These are phyloP conservation scores for Mactromeris polynyma DNA, from an alignment of 2,888 invertebrate genomes.

Conservation along the genomic window DNA sequence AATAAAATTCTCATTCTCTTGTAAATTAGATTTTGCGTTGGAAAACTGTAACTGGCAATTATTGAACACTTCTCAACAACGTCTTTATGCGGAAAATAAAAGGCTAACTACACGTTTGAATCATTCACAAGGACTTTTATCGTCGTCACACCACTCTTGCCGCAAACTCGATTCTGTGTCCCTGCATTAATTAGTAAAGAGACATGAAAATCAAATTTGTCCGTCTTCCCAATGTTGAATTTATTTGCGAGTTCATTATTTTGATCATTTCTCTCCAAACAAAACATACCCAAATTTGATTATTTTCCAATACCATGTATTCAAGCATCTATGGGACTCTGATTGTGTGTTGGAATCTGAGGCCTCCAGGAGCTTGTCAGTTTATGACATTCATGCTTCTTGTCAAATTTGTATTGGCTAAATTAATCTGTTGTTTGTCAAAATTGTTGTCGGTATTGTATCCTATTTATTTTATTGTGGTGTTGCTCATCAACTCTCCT, in stretches of 20 bases:
- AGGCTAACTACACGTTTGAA: conserved; percentile 59
- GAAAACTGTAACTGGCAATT: neutral
- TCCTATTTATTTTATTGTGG: conserved; percentile 56
- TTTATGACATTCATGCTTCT: conserved; percentile 63
- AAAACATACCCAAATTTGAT: conserved; percentile 58
- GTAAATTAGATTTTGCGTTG: conserved; percentile 36
- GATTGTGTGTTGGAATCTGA: conserved; percentile 60
- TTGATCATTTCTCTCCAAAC: conserved; percentile 43
- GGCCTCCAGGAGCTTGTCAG: conserved; percentile 57
- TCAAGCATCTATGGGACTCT: conserved; percentile 40
- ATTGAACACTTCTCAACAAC: conserved; percentile 10
- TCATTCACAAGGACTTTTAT: conserved; percentile 37
- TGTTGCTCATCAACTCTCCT: conserved; percentile 29
- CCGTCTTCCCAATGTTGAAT: conserved; percentile 26
- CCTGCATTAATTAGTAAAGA: conserved; percentile 43
- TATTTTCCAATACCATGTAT: conserved; percentile 50
- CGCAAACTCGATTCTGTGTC: conserved; percentile 14
- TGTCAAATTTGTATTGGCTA: conserved; percentile 63
- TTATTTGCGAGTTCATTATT: conserved; percentile 51
- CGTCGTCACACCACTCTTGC: conserved; percentile 12
- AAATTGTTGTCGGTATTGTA: conserved; percentile 61
- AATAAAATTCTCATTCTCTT: conserved; percentile 48
- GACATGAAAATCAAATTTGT: conserved; percentile 60
- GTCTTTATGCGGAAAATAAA: conserved; percentile 34
- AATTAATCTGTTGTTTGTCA: conserved; percentile 70